phyloP scores from a whole-genome alignment of 2,797 vertebrate species.

The Hirundo rustica region DNA sequence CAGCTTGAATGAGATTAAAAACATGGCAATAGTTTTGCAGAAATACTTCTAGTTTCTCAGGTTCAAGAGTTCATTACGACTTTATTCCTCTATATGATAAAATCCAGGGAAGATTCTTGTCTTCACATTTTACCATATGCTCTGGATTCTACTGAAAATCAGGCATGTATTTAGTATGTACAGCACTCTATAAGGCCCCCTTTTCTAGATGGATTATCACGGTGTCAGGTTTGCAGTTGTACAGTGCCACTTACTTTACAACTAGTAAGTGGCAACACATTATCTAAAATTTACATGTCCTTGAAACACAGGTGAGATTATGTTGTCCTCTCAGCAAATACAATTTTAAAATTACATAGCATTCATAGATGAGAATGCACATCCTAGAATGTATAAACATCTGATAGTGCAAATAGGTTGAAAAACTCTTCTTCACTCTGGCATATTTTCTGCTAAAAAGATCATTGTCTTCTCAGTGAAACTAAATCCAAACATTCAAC shows the following conservation, averaged over 20 bases:
- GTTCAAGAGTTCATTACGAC: background rate
- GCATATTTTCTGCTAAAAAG: background rate
- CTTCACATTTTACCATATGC: background rate
- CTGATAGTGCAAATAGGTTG: background rate
- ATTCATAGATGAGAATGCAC: background rate
- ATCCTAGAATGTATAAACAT: background rate
- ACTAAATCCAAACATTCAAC: background rate
- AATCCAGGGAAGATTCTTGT: background rate
- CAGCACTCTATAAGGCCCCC: background rate
- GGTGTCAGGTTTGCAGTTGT: background rate
- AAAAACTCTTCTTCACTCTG: background rate
- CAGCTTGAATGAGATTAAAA: background rate
- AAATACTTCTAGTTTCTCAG: background rate
- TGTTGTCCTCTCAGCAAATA: background rate
- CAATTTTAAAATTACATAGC: background rate
- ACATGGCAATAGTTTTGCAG: background rate
- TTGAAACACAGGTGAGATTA: background rate
- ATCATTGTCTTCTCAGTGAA: background rate
- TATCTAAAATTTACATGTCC: background rate
- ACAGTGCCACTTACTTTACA: background rate
- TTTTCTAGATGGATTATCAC: background rate
- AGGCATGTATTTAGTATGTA: background rate
- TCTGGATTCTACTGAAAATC: background rate
- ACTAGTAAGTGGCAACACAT: background rate
- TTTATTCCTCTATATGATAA: background rate